Evolutionary conservation across 2,113 vertebrate genomes (phyloP), one percentile per base, ranked within the genome.

Genomic region (Sturnira hondurensis): DNA sequence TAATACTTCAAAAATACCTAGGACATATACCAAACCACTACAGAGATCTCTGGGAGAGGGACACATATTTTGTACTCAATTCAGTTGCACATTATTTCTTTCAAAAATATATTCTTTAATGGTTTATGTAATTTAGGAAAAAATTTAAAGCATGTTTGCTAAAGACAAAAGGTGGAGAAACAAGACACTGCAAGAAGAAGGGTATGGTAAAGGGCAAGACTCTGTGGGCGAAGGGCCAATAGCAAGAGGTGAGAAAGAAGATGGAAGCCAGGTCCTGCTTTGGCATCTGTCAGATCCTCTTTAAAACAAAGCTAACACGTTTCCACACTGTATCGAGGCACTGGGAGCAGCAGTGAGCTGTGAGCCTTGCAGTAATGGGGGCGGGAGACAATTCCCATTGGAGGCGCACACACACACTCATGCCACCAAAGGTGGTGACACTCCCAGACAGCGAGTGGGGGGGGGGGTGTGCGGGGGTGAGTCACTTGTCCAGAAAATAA

Each of bases 71-170:
- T 78, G 15, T 45, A 76, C 10, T 82, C 2, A 41, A 24, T 16
- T 67, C 17, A 16, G 1, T n/a, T 56, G 11, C 26, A 5, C 14
- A 83, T 58, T 86, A 80, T 95, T 89, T 91, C 73, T 93, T 89
- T 78, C 41, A 73, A 91, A 77, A 80, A 89, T 68, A 68, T 43
- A 78, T 93, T 83, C 78, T 82, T 81, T n/a, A 45, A 28, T 91
- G 22, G n/a, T 77, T 47, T 93, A 58, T 31, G 3, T 71, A 61
- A 78, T 14, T 89, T 73, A 67, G 20, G 33, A 88, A 76, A 76
- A 47, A 47, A 6, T 1, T 16, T 65, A 31, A 91, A 85, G 14
- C 28, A 43, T 11, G 4, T 80, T 76, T 82, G 41, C 63, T 31
- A 61, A 85, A 91, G 52, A 45, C 38, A 52, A 81, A 95, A 68